These are phyloP conservation scores for Orientallactaga sibirica DNA, from an alignment of 2,797 vertebrate species.

Conservation along the genomic window DNA sequence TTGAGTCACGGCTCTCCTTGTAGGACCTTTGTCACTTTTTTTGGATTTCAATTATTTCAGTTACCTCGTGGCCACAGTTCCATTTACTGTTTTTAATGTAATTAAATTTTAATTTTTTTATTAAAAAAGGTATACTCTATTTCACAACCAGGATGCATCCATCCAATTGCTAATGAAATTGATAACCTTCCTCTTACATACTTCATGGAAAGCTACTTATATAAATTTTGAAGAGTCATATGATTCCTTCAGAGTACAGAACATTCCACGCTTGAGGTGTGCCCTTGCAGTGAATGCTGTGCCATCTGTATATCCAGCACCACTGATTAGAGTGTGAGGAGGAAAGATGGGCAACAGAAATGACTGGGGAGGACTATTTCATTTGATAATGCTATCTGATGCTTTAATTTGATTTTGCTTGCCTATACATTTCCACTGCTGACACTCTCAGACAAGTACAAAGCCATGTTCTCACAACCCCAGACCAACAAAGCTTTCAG, in stretches of 20 bases:
- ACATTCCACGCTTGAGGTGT: neutral
- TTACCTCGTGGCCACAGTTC: neutral
- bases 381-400: neutral
- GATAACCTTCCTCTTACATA: neutral
- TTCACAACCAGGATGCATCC: neutral
- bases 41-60: neutral
- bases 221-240: neutral
- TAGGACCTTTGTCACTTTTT: neutral
- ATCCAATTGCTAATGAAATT: neutral
- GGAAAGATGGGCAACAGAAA: neutral
- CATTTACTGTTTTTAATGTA: conserved; percentile 21
- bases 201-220: neutral
- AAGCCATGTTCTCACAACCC: neutral
- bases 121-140: neutral
- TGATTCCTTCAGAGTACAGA: neutral
- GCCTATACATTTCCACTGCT: neutral
- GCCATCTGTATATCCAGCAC: neutral
- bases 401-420: neutral
- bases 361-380: neutral
- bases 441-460: neutral
- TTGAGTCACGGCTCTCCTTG: neutral
- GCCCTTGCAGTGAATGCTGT: neutral
- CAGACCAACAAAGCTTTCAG: neutral
- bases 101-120: conserved; percentile 10
- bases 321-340: neutral